Evolutionary conservation across 2,113 vertebrate species (phyloP), one percentile per base, ranked within the genome.

Genomic region (Vidua chalybeata): DNA sequence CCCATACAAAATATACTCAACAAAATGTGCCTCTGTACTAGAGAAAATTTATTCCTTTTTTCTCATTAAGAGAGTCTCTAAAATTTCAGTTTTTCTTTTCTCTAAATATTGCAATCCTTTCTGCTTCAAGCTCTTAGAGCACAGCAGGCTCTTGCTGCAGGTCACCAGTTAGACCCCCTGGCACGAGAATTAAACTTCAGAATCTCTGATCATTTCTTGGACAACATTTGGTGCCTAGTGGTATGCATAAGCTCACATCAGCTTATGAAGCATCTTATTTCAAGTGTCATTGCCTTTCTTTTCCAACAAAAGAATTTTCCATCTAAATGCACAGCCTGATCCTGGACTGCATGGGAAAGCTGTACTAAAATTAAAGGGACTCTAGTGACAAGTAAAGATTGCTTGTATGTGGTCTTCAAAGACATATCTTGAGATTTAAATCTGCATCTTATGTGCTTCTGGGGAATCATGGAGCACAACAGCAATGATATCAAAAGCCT

Each of bases 231-330:
- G 59, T 91, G 72, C 37, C 46, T 73, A 30, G 21, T 93, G 76
- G 61, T 58, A 67, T 26, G 39, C 48, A 37, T 77, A 93, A 89
- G n/a, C 51, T 90, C 48, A 55, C 46, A 18, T 8, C 51, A 43
- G 39, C 52, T 91, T 85, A 48, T 55, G 55, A 77, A 95, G 75
- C 82, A 43, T 95, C 68, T 92, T 80, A 71, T 88, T 97, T 96
- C 74, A 79, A 76, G 69, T 79, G 58, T 84, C 81, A 46, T 15
- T 77, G 80, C 48, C 45, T 90, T 87, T 92, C 49, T 88, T 87
- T 68, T 89, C 45, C 4, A 0, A 27, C 18, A 23, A 77, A 92
- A 59, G 87, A 96, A 86, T 94, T 96, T 94, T 96, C 90, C 48
- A n/a, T 86, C 41, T 80, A 80, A 90, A 56, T 5, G 9, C 39